Conservation (phyloP, 2,113 vertebrate genomes). For the Crotalus helleri region DNA sequence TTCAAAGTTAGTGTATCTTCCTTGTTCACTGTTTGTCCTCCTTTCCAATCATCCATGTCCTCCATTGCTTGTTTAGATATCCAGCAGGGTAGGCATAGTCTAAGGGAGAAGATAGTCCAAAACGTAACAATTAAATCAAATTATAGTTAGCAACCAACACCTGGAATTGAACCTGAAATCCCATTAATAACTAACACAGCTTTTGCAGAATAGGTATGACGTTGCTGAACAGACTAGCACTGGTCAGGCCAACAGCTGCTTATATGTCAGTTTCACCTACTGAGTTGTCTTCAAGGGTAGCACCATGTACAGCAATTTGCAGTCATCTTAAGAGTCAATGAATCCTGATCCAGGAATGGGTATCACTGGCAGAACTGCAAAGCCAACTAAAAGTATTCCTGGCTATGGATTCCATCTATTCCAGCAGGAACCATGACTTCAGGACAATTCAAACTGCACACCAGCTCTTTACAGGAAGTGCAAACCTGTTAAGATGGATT, state of each 20-base stretch:
- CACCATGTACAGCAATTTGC: not conserved
- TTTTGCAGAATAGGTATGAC: not conserved
- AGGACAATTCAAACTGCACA: not conserved
- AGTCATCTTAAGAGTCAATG: not conserved
- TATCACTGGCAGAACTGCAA: not conserved
- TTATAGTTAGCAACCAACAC: not conserved
- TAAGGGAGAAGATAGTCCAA: not conserved
- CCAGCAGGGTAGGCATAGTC: not conserved
- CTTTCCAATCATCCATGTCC: not conserved
- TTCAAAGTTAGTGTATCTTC: not conserved
- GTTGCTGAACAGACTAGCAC: not conserved
- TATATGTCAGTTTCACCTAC: not conserved
- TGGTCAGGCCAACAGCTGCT: not conserved
- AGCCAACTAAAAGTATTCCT: not conserved
- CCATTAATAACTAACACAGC: not conserved
- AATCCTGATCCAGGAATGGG: not conserved
- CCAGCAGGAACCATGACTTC: not conserved
- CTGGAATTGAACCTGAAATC: not conserved
- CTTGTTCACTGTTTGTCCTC: not conserved
- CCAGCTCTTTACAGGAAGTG: not conserved
- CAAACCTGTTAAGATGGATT: not conserved
- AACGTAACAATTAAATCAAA: not conserved
- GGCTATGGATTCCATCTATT: not conserved
- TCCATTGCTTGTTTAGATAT: not conserved
- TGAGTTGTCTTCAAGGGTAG: not conserved